phyloP scores from a whole-genome alignment of 2,113 vertebrate species.

The cat (Felis catus) region F.catus_Fca126_mat1.0 CM031412.1:229181501-229182000 shows the following conservation, averaged over 20 bases:
- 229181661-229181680: not conserved
- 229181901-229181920: not conserved
- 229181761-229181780: not conserved
- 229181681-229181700: not conserved
- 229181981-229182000: not conserved
- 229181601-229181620: not conserved
- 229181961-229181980: not conserved
- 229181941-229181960: not conserved
- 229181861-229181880: not conserved
- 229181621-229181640: not conserved
- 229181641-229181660: not conserved
- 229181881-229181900: not conserved
- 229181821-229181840: not conserved
- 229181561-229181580: not conserved
- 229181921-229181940: not conserved
- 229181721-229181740: not conserved
- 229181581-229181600: not conserved
- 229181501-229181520: not conserved
- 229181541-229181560: not conserved
- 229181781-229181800: not conserved
- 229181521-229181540: not conserved
- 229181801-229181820: not conserved
- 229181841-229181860: not conserved
- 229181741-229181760: not conserved
- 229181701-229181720: not conserved